Evolutionary conservation across 2,888 invertebrate species (phyloP).

Genomic region (Steinernema scapterisci): DNA sequence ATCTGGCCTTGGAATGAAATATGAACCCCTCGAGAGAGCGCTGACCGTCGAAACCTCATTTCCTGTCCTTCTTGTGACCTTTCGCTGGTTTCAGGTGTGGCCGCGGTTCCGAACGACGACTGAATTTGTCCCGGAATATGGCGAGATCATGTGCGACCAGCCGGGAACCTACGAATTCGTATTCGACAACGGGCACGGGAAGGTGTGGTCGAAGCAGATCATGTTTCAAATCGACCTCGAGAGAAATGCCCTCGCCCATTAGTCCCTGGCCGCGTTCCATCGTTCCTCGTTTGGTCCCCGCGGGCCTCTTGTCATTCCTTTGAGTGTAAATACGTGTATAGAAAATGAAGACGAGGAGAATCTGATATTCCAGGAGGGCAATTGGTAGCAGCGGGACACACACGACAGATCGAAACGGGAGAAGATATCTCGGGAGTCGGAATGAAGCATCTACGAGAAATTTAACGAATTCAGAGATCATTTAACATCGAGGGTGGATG

Average conservation of each 20-base stretch:
- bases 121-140: constrained; percentile 61
- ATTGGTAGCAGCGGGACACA: background rate
- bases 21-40: background rate
- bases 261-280: background rate
- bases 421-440: background rate
- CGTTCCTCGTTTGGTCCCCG: background rate
- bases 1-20: constrained; percentile 22
- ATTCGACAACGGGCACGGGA: constrained; percentile 62
- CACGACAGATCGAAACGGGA: constrained; percentile 5
- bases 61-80: constrained; percentile 23
- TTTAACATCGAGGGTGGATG: background rate
- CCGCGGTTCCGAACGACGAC: constrained; percentile 59
- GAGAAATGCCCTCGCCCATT: background rate
- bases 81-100: constrained; percentile 42
- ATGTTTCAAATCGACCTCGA: background rate
- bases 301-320: background rate
- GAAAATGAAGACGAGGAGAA: constrained; percentile 14
- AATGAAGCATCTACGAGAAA: background rate
- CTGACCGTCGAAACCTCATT: no score
- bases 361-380: constrained; percentile 27
- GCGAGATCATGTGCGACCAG: constrained; percentile 45
- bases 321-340: constrained; percentile 27
- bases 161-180: constrained; percentile 54
- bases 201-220: constrained; percentile 41
- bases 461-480: background rate